Base-by-base conservation (phyloP, 2,888 invertebrate genomes). In the Netelia melanura region DNA sequence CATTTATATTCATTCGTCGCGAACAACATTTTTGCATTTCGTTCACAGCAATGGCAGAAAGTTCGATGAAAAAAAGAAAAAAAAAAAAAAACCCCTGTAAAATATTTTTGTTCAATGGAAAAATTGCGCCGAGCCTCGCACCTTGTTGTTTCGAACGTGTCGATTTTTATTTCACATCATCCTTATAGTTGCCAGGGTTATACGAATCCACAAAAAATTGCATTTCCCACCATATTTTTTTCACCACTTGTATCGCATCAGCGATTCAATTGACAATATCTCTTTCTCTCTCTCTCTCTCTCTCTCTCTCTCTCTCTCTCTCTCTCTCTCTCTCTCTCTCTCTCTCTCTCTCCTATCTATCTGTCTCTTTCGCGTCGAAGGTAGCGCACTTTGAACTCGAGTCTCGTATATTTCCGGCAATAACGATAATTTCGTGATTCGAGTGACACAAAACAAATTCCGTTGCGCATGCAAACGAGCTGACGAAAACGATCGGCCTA, bases 21-120 rank as follows among this genome's bases (percentile, higher is more conserved):
- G 9, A 54, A 58, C 17, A 64, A 75, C 62, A 65, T 65, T 38
- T 56, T 65, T 65, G 38, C 23, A 17, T 75, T 75, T 54, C n/a
- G 17, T 11, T 25, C n/a, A 62, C 62, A 52, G 52, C 52, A n/a
- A 17, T 62, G 9, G 62, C 14, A 48, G 17, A 38, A 38, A 38
- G 38, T 38, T 38, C 38, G 21, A 48, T 64, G 52, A 1, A 17
- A 30, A 11, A 17, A 17, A 11, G 30, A 75, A 62, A 43, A 30
- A 21, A 21, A 21, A 21, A 21, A 21, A 21, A n/a, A n/a, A n/a
- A n/a, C n/a, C 21, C 21, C 14, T 61, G 8, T n/a, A 74, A 48
- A 48, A 23, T 6, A 38, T 38, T 38, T 5, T 38, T 38, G 38
- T 5, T 38, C 48, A 48, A 10, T 14, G 11, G 48, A 61, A 58